Evolutionary conservation across 2,888 invertebrate genomes (phyloP), one percentile per base, ranked within the genome.

Genomic region (Onchidella celtica): DNA sequence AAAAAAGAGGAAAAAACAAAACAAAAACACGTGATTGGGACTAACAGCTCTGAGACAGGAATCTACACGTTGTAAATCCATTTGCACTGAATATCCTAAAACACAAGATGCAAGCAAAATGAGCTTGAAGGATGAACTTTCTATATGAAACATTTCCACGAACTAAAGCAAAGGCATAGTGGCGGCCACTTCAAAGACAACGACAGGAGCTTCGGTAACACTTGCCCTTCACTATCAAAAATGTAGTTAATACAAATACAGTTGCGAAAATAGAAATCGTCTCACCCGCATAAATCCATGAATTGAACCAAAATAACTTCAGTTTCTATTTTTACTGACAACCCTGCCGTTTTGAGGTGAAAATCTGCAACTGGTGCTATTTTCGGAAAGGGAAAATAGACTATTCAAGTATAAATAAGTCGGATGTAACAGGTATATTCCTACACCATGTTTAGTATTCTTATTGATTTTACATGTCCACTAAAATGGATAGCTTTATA

Each of bases 241-340:
- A 70, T 79, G 79, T 79, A 65, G 79, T 79, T 73, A 65, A 79
- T 79, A 77, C 74, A 83, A 82, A 85, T 76, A 79, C 38, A 75
- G 76, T 65, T 55, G 79, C 83, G 69, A 84, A 84, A 83, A 86
- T 76, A 79, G 82, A 82, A 83, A 83, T 81, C 79, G 82, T 83
- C 85, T 85, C 86, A 85, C 86, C 87, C 83, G 82, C 81, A 85
- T 85, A 85, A 85, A 86, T 85, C 85, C 86, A 85, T 83, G 83
- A 85, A 88, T 86, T 86, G 86, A 87, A 87, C 86, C 81, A 88
- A 88, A 88, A 88, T 88, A 88, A 86, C 87, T 87, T 84, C 83
- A 85, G 86, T 85, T 88, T 86, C 89, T 89, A 89, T 89, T 89
- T 89, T 88, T 88, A 88, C 88, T 86, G 85, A 83, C 88, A 87